These are phyloP conservation scores for Brotogeris chrysoptera DNA, from an alignment of 2,797 vertebrate species.

Conservation along the genomic window DNA sequence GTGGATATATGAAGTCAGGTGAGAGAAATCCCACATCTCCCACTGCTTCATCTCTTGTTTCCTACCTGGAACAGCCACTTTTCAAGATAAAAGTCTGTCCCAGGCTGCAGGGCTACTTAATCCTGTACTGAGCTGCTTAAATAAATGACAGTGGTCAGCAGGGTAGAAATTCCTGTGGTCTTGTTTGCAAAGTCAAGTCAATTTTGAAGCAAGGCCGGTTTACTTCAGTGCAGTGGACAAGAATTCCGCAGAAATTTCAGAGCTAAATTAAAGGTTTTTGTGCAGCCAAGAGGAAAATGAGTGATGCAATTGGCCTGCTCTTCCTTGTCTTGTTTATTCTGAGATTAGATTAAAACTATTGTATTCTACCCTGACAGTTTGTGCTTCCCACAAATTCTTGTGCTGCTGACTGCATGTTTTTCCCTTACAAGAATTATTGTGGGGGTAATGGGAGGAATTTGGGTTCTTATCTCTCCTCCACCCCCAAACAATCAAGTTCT, in stretches of 20 bases:
- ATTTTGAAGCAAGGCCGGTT: conserved; percentile 9
- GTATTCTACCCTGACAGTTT: neutral
- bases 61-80: conserved; percentile 22
- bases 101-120: neutral
- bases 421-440: neutral
- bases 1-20: conserved; percentile 33
- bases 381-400: neutral
- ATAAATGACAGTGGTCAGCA: neutral
- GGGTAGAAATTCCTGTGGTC: neutral
- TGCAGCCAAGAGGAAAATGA: conserved; percentile 14
- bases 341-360: conserved; percentile 10
- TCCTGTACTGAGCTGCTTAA: neutral
- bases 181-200: conserved; percentile 14
- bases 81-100: conserved; percentile 2
- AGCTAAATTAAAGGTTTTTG: neutral
- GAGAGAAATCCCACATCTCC: conserved; percentile 35
- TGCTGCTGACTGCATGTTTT: neutral
- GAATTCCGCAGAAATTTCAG: conserved; percentile 7
- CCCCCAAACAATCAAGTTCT: neutral
- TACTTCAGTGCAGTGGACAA: neutral
- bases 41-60: neutral
- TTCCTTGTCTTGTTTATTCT: neutral
- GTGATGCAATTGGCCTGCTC: neutral
- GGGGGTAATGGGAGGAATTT: neutral
- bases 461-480: neutral